These are phyloP conservation scores for Watsonalla cultraria DNA, from an alignment of 2,888 invertebrate genomes.

Conservation along the genomic window DNA sequence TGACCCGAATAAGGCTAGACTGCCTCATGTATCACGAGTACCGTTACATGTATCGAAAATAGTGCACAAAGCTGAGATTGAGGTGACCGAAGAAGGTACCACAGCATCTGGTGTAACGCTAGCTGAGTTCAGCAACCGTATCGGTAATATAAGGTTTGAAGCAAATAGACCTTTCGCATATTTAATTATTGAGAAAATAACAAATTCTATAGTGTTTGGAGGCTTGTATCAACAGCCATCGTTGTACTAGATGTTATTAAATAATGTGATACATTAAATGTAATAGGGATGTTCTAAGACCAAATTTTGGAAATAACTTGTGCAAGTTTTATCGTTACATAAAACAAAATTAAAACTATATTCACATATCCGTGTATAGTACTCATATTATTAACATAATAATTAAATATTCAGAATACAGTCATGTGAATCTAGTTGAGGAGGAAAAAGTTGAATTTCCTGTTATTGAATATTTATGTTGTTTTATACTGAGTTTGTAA, in stretches of 20 bases:
- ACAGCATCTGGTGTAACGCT: slow-evolving; percentile 81
- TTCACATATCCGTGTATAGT: no score
- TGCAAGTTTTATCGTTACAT: no score
- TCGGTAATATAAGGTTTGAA: slow-evolving; percentile 77
- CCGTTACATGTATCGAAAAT: slow-evolving; percentile 78
- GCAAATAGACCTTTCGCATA: slow-evolving; percentile 83
- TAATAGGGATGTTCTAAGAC: no score
- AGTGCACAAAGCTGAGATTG: slow-evolving; percentile 85
- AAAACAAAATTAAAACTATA: no score
- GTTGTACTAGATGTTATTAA: slow-evolving; percentile 35
- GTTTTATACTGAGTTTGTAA: background rate
- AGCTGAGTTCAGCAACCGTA: slow-evolving; percentile 70
- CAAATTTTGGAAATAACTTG: no score
- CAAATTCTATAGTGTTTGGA: slow-evolving; percentile 66
- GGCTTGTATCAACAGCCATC: slow-evolving; percentile 59
- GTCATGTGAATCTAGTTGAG: background rate
- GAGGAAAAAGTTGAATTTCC: background rate
- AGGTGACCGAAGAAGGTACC: slow-evolving; percentile 87
- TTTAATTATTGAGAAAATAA: slow-evolving; percentile 81
- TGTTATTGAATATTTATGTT: background rate
- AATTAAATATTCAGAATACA: no score
- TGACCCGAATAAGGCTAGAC: slow-evolving; percentile 44
- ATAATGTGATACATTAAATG: no score
- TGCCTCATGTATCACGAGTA: slow-evolving; percentile 68
- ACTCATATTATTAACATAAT: no score